Evolutionary conservation across 2,888 invertebrate species (phyloP).

Genomic region (Dexiosoma caninum): DNA sequence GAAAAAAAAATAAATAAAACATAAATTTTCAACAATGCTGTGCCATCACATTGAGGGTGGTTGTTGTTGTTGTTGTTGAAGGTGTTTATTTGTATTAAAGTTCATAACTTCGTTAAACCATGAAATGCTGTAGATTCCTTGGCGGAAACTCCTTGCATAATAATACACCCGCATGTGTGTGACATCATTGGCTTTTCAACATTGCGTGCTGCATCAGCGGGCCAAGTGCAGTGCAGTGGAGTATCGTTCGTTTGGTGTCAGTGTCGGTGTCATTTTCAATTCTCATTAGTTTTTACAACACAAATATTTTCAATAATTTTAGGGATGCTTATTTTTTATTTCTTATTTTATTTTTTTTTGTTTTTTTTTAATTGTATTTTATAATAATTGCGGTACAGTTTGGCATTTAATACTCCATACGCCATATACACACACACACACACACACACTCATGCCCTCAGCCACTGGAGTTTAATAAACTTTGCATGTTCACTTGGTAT

Average conservation of each 20-base stretch:
- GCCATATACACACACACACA: no score
- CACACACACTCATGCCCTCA: background rate
- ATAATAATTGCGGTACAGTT: slow-evolving; percentile 50
- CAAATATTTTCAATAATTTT: slow-evolving; percentile 62
- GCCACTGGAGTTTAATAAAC: slow-evolving; percentile 59
- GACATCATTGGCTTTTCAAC: slow-evolving; percentile 44
- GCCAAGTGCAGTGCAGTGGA: slow-evolving; percentile 38
- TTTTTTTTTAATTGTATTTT: slow-evolving; percentile 53
- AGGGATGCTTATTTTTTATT: no score
- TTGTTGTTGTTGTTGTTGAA: background rate
- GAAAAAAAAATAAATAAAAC: no score
- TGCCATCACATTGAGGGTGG: slow-evolving; percentile 16
- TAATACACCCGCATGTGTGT: slow-evolving; percentile 42
- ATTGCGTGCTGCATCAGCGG: slow-evolving; percentile 49
- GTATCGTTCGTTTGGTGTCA: slow-evolving; percentile 18
- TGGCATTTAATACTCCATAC: background rate
- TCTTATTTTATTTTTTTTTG: no score
- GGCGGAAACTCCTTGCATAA: background rate
- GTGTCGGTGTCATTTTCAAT: slow-evolving; percentile 59
- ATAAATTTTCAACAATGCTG: background rate
- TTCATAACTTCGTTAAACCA: slow-evolving; percentile 59
- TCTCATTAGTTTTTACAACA: slow-evolving; percentile 58
- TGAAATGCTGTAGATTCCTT: slow-evolving; percentile 34
- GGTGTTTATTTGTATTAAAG: slow-evolving; percentile 56
- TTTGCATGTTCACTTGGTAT: slow-evolving; percentile 56